A percentile compares a stretch with the other conserved stretches of the same genome.
Evolutionary conservation across 2,113 vertebrate species (phyloP).

Genomic region (Aphyosemion australe): DNA sequence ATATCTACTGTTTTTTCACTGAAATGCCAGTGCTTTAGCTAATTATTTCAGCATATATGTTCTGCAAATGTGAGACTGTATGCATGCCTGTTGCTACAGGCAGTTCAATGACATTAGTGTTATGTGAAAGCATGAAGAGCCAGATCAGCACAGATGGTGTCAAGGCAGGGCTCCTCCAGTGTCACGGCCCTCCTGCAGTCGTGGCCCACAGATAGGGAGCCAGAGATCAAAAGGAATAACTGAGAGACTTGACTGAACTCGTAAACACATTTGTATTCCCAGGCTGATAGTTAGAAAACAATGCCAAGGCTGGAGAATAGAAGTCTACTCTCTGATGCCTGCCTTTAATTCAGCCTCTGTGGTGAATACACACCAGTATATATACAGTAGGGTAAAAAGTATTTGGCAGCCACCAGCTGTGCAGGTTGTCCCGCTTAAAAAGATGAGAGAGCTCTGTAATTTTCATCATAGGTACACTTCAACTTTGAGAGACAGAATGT

Average conservation of each 20-base stretch:
- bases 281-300: not conserved
- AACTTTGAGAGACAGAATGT: too few species aligned
- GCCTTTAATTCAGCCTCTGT: too few species aligned
- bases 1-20: too few species aligned
- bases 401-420: too few species aligned
- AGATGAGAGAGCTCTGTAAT: too few species aligned
- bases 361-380: too few species aligned
- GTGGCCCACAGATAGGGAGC: conserved; percentile 31
- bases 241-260: not conserved
- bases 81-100: conserved; percentile 6
- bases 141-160: conserved; percentile 62
- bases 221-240: conserved; percentile 53
- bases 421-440: too few species aligned
- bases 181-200: conserved; percentile 27
- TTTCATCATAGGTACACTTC: too few species aligned
- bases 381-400: too few species aligned
- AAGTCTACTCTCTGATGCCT: too few species aligned
- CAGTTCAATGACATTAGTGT: conserved; percentile 6
- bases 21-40: too few species aligned
- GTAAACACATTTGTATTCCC: not conserved
- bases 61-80: conserved; percentile 2
- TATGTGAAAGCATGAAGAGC: conserved; percentile 28
- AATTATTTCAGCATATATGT: not conserved
- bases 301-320: not conserved
- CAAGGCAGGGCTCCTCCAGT: conserved; percentile 56